Evolutionary conservation across 35 echinoderm and acorn worm species (phyloP).

Genomic region (Eucidaris tribuloides): DNA sequence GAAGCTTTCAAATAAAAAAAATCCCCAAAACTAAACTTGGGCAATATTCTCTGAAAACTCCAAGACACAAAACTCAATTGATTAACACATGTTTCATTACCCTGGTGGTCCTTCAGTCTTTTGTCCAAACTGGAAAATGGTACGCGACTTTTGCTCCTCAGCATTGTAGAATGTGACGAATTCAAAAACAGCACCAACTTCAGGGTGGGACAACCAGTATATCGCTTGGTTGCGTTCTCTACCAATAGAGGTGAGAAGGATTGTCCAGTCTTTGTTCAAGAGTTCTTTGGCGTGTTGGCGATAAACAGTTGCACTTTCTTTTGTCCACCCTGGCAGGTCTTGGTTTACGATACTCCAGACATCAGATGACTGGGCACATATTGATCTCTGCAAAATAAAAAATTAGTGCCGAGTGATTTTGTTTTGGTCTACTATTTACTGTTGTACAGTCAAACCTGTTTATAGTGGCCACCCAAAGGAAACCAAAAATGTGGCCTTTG

Average conservation of each 20-base stretch:
- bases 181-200: neutral
- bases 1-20: too few species aligned
- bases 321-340: slow-evolving; percentile 12
- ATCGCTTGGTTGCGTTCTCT: neutral
- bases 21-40: too few species aligned
- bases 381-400: neutral
- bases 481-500: too few species aligned
- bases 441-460: too few species aligned
- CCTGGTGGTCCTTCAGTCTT: slow-evolving; percentile 1
- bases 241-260: neutral
- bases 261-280: neutral
- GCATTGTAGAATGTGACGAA: neutral
- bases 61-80: too few species aligned
- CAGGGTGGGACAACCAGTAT: neutral
- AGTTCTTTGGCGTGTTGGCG: neutral
- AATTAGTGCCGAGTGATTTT: too few species aligned
- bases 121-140: slow-evolving; percentile 5
- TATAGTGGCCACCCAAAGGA: too few species aligned
- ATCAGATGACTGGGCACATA: neutral
- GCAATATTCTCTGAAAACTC: too few species aligned
- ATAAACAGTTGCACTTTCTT: neutral
- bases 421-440: too few species aligned
- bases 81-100: too few species aligned
- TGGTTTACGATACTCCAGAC: neutral
- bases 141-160: neutral